These are phyloP conservation scores for Apis cerana DNA, from an alignment of 1,140 invertebrate genomes.

Conservation along the genomic window DNA sequence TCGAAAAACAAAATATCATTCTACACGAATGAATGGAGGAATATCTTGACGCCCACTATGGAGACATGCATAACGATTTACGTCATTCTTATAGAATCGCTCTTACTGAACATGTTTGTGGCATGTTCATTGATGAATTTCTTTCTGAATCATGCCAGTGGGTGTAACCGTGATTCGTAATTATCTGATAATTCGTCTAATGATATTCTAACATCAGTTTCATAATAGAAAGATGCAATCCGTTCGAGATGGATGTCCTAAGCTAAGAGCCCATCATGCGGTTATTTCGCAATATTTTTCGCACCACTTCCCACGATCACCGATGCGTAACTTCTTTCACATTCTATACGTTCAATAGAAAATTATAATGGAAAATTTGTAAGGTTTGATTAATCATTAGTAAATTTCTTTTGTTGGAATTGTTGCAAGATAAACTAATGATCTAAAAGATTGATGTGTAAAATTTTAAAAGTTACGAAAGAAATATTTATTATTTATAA, in stretches of 20 bases:
- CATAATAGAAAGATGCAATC: conserved; percentile 37
- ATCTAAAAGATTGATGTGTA: no score
- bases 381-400: no score
- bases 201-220: conserved; percentile 46
- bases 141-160: conserved; percentile 12
- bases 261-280: no score
- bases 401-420: no score
- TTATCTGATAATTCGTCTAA: conserved; percentile 59
- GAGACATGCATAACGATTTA: not conserved
- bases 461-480: no score
- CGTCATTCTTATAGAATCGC: not conserved
- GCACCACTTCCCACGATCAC: conserved; percentile 36
- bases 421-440: no score
- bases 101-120: not conserved
- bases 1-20: no score
- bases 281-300: conserved; percentile 14
- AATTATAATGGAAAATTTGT: no score
- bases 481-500: no score
- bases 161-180: conserved; percentile 47
- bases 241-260: conserved; percentile 11
- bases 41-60: not conserved
- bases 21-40: not conserved
- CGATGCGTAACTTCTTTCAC: conserved; percentile 2
- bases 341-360: not conserved
- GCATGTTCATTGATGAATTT: not conserved